phyloP scores from a whole-genome alignment of 2,113 vertebrate genomes.

The Noturus placidus region DNA sequence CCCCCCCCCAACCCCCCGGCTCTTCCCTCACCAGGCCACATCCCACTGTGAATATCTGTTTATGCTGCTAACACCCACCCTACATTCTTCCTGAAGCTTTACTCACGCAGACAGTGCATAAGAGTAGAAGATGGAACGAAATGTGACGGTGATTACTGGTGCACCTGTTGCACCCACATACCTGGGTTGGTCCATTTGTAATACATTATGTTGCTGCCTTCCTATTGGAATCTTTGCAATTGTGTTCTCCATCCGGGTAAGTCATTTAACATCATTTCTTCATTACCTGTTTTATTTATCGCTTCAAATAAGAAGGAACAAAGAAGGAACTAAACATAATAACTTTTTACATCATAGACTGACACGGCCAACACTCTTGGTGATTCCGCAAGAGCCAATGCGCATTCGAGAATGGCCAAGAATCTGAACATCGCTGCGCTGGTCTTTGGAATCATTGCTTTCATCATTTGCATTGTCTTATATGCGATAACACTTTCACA shows the following conservation, averaged over 20 bases:
- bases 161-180: constrained; percentile 5
- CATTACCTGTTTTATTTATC: not conserved
- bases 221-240: constrained; percentile 40
- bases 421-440: constrained; percentile 50
- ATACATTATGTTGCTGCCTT: constrained; percentile 39
- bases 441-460: constrained; percentile 24
- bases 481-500: fast-evolving
- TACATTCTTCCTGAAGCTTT: not conserved
- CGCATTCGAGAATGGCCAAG: constrained; percentile 38
- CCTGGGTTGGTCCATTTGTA: constrained; percentile 47
- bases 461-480: not conserved
- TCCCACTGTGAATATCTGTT: not conserved
- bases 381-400: constrained; percentile 29
- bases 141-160: not conserved
- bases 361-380: constrained; percentile 39
- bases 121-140: not conserved
- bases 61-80: not conserved
- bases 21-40: not conserved
- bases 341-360: constrained; percentile 28
- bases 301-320: not conserved
- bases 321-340: not conserved
- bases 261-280: not conserved
- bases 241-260: constrained; percentile 29
- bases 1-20: too few species aligned
- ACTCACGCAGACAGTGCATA: too few species aligned